phyloP scores from a whole-genome alignment of 2,797 vertebrate species.

The Neostethus bicornis region DNA sequence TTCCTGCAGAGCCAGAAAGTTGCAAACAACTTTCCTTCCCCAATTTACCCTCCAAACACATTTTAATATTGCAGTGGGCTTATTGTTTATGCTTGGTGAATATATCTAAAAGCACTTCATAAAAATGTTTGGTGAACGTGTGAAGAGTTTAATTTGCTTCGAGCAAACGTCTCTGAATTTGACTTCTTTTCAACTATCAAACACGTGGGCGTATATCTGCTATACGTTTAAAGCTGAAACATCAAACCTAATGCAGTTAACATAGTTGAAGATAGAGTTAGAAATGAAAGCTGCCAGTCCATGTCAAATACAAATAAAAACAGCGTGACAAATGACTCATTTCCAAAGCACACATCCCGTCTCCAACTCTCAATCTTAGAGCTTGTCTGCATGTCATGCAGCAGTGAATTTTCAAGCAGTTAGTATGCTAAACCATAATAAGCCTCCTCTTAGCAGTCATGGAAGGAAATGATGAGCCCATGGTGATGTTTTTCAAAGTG shows the following conservation, averaged over 20 bases:
- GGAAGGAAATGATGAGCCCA: conserved; percentile 37
- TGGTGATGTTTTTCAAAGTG: conserved; percentile 17
- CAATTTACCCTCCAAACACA: conserved; percentile 2
- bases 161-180: conserved; percentile 47
- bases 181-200: conserved; percentile 60
- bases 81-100: conserved; percentile 25
- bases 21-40: neutral
- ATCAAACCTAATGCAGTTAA: conserved; percentile 61
- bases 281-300: conserved; percentile 58
- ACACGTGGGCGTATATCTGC: conserved; percentile 71
- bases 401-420: conserved; percentile 34
- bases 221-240: conserved; percentile 70
- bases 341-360: conserved; percentile 38
- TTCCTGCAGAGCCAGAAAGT: neutral
- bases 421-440: conserved; percentile 29
- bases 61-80: conserved; percentile 6
- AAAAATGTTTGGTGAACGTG: conserved; percentile 34
- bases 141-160: conserved; percentile 36
- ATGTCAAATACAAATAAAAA: conserved; percentile 48
- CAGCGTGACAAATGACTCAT: conserved; percentile 54
- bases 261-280: conserved; percentile 43
- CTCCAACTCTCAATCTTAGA: conserved; percentile 33
- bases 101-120: conserved; percentile 35
- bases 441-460: conserved; percentile 30
- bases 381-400: conserved; percentile 29